Evolutionary conservation across 2,113 vertebrate species (phyloP).

Genomic region (Pollachius pollachius): DNA sequence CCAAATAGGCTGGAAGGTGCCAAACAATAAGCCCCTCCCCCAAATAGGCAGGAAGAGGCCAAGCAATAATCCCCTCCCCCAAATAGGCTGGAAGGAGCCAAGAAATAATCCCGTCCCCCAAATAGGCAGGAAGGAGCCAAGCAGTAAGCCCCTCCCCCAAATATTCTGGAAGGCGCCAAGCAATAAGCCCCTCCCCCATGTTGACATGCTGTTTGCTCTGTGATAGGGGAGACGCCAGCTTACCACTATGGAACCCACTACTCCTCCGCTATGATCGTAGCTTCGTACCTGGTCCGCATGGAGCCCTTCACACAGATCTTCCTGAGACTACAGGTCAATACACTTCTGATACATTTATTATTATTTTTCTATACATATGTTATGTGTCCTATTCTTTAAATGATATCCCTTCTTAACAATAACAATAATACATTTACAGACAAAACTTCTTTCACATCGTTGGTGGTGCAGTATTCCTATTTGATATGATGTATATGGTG

Average conservation of each 20-base stretch:
- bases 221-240: constrained; percentile 91
- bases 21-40: constrained; percentile 77
- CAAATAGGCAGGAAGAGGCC: constrained; percentile 82
- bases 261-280: constrained; percentile 98
- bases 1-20: constrained; percentile 98
- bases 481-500: not conserved
- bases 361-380: not conserved
- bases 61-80: constrained; percentile 93
- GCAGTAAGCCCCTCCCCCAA: constrained; percentile 90
- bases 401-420: no score
- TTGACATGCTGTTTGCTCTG: not conserved
- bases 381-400: not conserved
- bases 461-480: not conserved
- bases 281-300: constrained; percentile 95
- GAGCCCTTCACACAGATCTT: constrained; percentile 99
- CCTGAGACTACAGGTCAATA: constrained; percentile 88
- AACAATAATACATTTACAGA: no score
- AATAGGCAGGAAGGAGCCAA: constrained; percentile 95
- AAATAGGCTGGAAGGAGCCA: constrained; percentile 98
- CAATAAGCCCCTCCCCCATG: constrained; percentile 64
- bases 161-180: constrained; percentile 98
- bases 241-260: constrained; percentile 99
- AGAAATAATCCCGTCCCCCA: constrained; percentile 73
- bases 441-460: not conserved
- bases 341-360: not conserved